Base-by-base conservation (phyloP, 37 sponge, comb jelly and placozoan species). In the Hexactinellida sp. region DNA sequence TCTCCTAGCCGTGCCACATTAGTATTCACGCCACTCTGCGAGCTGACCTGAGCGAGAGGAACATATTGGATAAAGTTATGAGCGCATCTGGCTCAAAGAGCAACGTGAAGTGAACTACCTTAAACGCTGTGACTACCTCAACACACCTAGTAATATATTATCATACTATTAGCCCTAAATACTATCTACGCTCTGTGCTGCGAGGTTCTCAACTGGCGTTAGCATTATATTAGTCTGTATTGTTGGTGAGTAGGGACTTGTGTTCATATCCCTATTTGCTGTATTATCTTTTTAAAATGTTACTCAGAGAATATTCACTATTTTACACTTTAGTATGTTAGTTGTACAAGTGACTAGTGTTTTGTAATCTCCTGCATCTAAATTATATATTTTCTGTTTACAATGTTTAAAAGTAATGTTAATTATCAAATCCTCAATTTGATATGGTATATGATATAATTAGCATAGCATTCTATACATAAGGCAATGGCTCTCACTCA, bases 51-150 rank as follows among this genome's bases (percentile, higher is more conserved):
- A 88, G 36, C 39, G 38, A 54, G 36, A 41, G 90, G 24, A 85
- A 54, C 16, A 84, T 95, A 54, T 84, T 88, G 71, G 96, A 92
- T 85, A 91, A 93, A 38, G 94, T 95, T 24, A 38, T 39, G 76
- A 52, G 86, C 37, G 93, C 96, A 83, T 92, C 92, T 88, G 96
- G 96, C 30, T 90, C 93, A 19, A 95, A 95, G 91, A 92, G 90
- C 30, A 63, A 89, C 39, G 88, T 95, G 88, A 95, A 90, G 86
- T 91, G 37, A 82, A 28, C 51, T 37, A 36, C 35, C 36, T 83
- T 36, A 24, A 71, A 16, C n/a, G n/a, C n/a, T n/a, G n/a, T n/a
- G n/a, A n/a, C n/a, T n/a, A 34, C 16, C 82, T 7, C 36, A 32
- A 24, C 82, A 71, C 36, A 5, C 9, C 30, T 71, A 71, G 82